Percentiles rank a stretch among this genome's conserved stretches.
These are phyloP conservation scores for Drosophila triauraria DNA, from an alignment of 1,140 invertebrate species.

Conservation along the genomic window DNA sequence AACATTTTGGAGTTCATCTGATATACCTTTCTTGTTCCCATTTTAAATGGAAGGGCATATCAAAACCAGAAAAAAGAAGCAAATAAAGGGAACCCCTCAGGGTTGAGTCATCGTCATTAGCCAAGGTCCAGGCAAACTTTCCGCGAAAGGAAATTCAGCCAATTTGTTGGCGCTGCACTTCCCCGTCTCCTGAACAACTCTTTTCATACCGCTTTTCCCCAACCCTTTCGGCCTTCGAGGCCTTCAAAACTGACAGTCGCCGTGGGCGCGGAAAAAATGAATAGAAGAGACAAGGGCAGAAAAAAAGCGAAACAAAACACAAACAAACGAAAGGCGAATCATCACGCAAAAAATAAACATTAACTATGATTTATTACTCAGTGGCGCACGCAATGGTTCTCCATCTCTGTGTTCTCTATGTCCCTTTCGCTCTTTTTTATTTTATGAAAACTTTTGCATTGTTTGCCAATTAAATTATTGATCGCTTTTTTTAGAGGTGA, in stretches of 20 bases:
- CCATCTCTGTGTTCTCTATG: neutral
- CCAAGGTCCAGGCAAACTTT: constrained; percentile 48
- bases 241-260: constrained; percentile 77
- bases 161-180: constrained; percentile 69
- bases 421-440: no score
- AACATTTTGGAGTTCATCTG: no score
- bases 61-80: constrained; percentile 5
- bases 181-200: neutral
- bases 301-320: constrained; percentile 20
- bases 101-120: constrained; percentile 57
- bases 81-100: constrained; percentile 16
- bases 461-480: constrained; percentile 63
- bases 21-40: neutral
- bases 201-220: neutral
- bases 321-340: constrained; percentile 37
- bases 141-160: constrained; percentile 66
- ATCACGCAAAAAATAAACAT: constrained; percentile 42
- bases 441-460: constrained; percentile 30
- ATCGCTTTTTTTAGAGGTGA: constrained; percentile 9
- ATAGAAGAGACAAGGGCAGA: constrained; percentile 28
- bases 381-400: constrained; percentile 18
- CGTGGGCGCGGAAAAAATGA: constrained; percentile 50
- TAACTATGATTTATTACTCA: constrained; percentile 74
- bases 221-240: constrained; percentile 26
- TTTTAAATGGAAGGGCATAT: neutral